A percentile compares a stretch with the other conserved stretches of the same genome.
Evolutionary conservation across 2,888 invertebrate genomes (phyloP).

Genomic region (Frankliniella fusca): DNA sequence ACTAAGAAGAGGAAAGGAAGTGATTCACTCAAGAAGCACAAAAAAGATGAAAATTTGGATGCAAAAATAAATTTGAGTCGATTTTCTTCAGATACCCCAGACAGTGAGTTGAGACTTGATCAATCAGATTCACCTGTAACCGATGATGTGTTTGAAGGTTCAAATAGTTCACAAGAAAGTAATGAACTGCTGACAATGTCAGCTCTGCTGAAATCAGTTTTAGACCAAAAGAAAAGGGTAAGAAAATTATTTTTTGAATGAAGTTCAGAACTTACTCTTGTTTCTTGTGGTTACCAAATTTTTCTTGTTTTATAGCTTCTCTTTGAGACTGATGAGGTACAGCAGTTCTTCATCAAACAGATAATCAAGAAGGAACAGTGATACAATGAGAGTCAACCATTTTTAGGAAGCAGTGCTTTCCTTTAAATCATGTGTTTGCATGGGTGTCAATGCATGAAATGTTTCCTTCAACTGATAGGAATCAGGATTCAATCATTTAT

Average conservation of each 20-base stretch:
- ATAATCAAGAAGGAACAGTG: neutral
- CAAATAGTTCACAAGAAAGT: neutral
- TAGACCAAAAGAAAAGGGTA: neutral
- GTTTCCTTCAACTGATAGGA: too few species aligned
- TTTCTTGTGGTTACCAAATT: neutral
- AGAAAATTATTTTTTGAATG: neutral
- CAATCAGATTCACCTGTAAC: slow-evolving; percentile 6
- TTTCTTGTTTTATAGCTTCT: neutral
- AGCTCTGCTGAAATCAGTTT: neutral
- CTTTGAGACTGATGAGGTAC: neutral
- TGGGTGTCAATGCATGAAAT: too few species aligned
- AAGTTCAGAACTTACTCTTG: neutral
- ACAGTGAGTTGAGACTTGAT: neutral
- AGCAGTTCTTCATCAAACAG: neutral
- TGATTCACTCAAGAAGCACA: neutral
- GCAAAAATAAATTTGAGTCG: neutral
- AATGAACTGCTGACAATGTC: neutral
- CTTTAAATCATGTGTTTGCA: too few species aligned
- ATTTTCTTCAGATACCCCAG: neutral
- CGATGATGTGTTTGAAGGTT: slow-evolving; percentile 6
- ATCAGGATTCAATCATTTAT: too few species aligned
- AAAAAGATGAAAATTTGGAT: neutral
- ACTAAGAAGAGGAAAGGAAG: neutral
- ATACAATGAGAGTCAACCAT: neutral
- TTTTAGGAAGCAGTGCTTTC: too few species aligned